These are phyloP conservation scores for Lepeophtheirus salmonis DNA, from an alignment of 1,140 invertebrate species.

Conservation along the genomic window DNA sequence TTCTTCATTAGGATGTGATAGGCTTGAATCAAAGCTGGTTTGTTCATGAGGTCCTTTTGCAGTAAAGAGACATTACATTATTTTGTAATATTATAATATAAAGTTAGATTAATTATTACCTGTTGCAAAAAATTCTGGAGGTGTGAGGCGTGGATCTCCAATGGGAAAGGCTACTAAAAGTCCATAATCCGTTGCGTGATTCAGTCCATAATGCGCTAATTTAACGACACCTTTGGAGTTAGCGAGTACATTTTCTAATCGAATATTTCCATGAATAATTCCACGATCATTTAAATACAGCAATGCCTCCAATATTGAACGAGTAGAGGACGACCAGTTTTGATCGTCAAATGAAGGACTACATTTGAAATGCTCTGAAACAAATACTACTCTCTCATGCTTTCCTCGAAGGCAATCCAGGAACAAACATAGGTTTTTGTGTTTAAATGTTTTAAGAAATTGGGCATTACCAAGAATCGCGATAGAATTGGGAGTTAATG, in stretches of 20 bases:
- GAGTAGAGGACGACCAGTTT: not conserved
- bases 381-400: constrained; percentile 77
- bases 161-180: constrained; percentile 74
- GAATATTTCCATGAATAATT: constrained; percentile 57
- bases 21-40: constrained; percentile 27
- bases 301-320: constrained; percentile 34
- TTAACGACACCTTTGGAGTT: constrained; percentile 50
- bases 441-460: constrained; percentile 52
- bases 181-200: constrained; percentile 68
- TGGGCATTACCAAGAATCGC: constrained; percentile 76
- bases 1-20: constrained; percentile 14
- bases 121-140: constrained; percentile 2
- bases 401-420: constrained; percentile 77
- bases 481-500: constrained; percentile 85
- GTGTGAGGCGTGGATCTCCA: constrained; percentile 31
- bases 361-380: constrained; percentile 55
- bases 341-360: not conserved
- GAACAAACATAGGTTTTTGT: constrained; percentile 66
- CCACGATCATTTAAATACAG: constrained; percentile 47
- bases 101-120: constrained; percentile 2
- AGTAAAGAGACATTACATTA: constrained; percentile 33
- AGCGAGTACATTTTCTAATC: constrained; percentile 61
- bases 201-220: constrained; percentile 76
- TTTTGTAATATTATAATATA: constrained; percentile 32
- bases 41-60: constrained; percentile 70